Conservation (phyloP, 2,113 vertebrate genomes). For the Hippolais icterina region DNA sequence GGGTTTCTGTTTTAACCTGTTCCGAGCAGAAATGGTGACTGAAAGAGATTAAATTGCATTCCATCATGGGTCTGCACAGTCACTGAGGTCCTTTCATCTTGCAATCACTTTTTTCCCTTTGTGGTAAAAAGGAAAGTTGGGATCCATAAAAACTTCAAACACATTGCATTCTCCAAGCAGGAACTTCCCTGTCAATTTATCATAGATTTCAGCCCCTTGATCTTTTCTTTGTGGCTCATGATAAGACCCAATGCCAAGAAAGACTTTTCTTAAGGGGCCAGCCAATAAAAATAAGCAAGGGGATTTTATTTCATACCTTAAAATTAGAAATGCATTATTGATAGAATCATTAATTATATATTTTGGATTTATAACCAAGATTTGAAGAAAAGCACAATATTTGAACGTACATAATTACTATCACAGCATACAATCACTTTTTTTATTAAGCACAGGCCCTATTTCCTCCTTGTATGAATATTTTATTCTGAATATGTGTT, state of each 20-base stretch:
- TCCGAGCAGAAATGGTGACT: background rate
- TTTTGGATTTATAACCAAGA: conserved; percentile 57
- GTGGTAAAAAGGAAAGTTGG: background rate
- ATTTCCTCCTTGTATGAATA: conserved; percentile 71
- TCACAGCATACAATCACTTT: background rate
- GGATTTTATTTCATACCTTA: conserved; percentile 51
- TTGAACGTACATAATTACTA: background rate
- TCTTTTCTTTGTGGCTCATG: background rate
- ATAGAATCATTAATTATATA: conserved; percentile 74
- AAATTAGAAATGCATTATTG: conserved; percentile 79
- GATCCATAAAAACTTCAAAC: background rate
- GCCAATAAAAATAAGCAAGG: conserved; percentile 10
- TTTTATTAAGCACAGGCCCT: conserved; percentile 58
- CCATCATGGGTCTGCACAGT: background rate
- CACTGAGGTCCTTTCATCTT: background rate
- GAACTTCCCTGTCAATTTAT: conserved; percentile 36
- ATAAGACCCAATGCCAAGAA: conserved; percentile 25
- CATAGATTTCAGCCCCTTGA: conserved; percentile 26
- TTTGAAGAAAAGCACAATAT: conserved; percentile 60
- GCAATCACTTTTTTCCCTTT: background rate
- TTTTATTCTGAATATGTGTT: conserved; percentile 69
- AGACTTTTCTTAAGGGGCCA: background rate
- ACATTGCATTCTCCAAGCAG: background rate
- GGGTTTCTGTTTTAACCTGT: background rate
- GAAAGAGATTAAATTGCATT: background rate